These are phyloP conservation scores for Augochlora pura DNA, from an alignment of 1,140 invertebrate genomes.

Conservation along the genomic window DNA sequence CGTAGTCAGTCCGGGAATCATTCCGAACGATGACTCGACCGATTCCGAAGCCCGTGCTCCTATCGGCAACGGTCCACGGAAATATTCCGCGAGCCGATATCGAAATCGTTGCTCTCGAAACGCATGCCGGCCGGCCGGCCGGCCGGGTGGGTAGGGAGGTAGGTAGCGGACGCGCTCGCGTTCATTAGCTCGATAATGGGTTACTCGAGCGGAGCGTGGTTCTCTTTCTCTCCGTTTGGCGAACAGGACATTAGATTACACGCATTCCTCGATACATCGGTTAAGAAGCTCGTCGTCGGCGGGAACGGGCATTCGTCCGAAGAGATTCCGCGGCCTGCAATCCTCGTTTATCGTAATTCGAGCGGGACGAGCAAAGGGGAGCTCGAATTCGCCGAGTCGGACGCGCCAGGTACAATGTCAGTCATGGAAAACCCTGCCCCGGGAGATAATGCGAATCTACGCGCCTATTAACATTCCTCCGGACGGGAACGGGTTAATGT, in stretches of 20 bases:
- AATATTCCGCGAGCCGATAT: slow-evolving; percentile 19
- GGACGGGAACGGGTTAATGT: slow-evolving; percentile 13
- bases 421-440: slow-evolving; percentile 16
- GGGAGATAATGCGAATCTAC: slow-evolving; percentile 27
- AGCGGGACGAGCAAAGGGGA: slow-evolving; percentile 13
- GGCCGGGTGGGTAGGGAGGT: no score
- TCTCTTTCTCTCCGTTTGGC: not conserved
- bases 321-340: slow-evolving; percentile 16
- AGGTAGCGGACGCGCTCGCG: not conserved
- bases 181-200: slow-evolving; percentile 53
- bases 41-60: not conserved
- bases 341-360: slow-evolving; percentile 48
- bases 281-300: not conserved
- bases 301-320: slow-evolving; percentile 5
- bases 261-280: slow-evolving; percentile 34
- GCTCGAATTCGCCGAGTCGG: slow-evolving; percentile 26
- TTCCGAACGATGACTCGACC: slow-evolving; percentile 10
- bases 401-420: slow-evolving; percentile 36
- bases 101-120: slow-evolving; percentile 7
- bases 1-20: not conserved
- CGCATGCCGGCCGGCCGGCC: not conserved
- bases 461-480: slow-evolving; percentile 38
- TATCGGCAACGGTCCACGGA: not conserved
- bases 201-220: slow-evolving; percentile 14
- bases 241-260: slow-evolving; percentile 45